Base-by-base conservation (phyloP, 2,888 invertebrate genomes). In the Coelopa pilipes region DNA sequence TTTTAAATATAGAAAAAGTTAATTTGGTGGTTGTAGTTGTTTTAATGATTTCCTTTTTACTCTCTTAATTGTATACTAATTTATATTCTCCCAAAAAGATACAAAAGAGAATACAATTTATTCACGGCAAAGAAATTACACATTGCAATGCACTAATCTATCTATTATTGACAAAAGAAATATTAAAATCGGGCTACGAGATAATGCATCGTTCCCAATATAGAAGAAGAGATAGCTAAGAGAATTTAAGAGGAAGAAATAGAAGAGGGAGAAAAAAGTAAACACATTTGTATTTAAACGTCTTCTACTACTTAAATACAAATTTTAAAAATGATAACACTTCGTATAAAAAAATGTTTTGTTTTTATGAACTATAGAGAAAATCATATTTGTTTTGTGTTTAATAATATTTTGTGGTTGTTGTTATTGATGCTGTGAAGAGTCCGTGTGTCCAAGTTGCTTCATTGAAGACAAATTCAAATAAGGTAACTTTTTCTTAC, bases 11-110 rank as follows among this genome's bases (percentile, higher is more conserved):
- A 60, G 47, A 71, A 50, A 69, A 69, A 69, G 45, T 70, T 45
- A 73, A 62, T 55, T 75, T 73, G 75, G 70, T 75, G 75, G 73
- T 73, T 66, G 73, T 73, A 66, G 66, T 73, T 49, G 62, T 67
- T 73, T 60, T 69, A 55, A 55, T 75, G 65, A 57, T 53, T 65
- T 66, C 62, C 59, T 62, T 53, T 53, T 62, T 53, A 53, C 10
- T 62, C 62, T 45, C 34, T 34, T 34, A 62, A 62, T 75, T 60
- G 19, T 75, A 21, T 24, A 21, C 1, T 19, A 21, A 21, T 17
- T 9, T 11, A 60, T 21, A 60, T 60, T 17, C 21, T 24, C 34
- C 21, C 24, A 60, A 60, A 60, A 66, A 66, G 49, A 66, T 11
- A 66, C 21, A 19, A 49, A 66, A 66, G 24, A 49, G 49, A 66